Base-by-base conservation (phyloP, 2,888 invertebrate genomes). In the Trachelus stipa region DNA sequence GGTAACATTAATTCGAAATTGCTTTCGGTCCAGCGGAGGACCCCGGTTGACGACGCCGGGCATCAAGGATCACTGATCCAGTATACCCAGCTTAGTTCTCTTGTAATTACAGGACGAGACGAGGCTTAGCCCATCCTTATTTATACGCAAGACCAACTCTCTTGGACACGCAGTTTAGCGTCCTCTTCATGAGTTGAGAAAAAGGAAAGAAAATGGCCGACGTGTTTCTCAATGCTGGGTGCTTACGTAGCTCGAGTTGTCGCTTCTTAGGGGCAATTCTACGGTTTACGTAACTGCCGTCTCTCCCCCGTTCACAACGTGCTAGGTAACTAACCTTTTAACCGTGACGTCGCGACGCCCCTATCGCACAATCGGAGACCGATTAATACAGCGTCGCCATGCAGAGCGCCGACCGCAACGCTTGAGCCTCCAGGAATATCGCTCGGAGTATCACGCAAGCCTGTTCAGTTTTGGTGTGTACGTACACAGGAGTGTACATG, bases 1-100 rank as follows among this genome's bases (percentile, higher is more conserved):
- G 85, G 23, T 87, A 85, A 86, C 87, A 88, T 88, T 88, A 90
- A 90, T 89, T 90, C 89, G 87, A 89, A 89, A 90, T 90, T 90
- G 89, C 85, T 89, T 90, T 90, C 84, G 85, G 85, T 80, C 83
- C 80, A 80, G 83, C 80, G 82, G 73, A 37, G 77, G 80, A 80
- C 73, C 80, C 74, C 77, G 78, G 77, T 56, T 56, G 56, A 71
- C 80, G 76, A 76, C 80, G 80, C 77, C 82, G 79, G 81, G 83
- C 83, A 85, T 84, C 84, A 86, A 88, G 88, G 88, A 89, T 89
- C 88, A 88, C 87, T 85, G 87, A 87, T 88, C 86, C 88, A 82
- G 85, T 86, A 88, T 89, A 89, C 89, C 87, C 87, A 83, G 89
- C 89, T 90, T 90, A 90, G 86, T 87, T 85, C 85, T 85, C 76